Conservation (phyloP, 2,113 vertebrate species). For the Petrocephalus zakoni region DNA sequence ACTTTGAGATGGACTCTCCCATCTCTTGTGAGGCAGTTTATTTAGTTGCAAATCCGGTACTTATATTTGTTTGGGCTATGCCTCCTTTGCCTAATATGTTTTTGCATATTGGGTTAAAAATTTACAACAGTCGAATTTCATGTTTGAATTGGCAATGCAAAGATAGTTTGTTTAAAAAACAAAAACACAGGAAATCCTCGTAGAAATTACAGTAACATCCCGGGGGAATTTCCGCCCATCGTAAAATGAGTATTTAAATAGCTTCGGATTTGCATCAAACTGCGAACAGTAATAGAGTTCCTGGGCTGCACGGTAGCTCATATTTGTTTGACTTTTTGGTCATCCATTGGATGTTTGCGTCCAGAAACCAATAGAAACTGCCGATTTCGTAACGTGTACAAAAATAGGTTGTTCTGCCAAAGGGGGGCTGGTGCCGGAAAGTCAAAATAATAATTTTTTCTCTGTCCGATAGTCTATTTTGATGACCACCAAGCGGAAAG, state of each 20-base stretch:
- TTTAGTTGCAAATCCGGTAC: neutral
- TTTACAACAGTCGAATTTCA: slow-evolving; percentile 23
- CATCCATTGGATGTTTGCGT: neutral
- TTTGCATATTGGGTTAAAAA: slow-evolving; percentile 16
- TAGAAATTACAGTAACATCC: neutral
- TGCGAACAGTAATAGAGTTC: neutral
- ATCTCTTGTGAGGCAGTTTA: neutral
- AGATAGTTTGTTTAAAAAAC: neutral
- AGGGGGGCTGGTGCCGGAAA: neutral
- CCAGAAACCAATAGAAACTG: neutral
- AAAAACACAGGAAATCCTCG: neutral
- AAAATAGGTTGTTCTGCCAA: neutral
- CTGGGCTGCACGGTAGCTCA: neutral
- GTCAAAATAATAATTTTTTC: neutral
- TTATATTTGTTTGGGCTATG: neutral
- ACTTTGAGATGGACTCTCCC: neutral
- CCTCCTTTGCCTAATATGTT: neutral
- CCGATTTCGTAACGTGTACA: neutral
- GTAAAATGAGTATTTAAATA: neutral
- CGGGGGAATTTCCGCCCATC: neutral
- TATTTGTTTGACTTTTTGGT: neutral
- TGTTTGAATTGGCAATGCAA: neutral
- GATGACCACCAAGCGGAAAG: neutral
- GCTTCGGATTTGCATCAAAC: neutral
- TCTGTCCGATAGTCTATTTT: neutral